Conservation (phyloP, 2,888 invertebrate genomes). For the Heliconius charithonia region DNA sequence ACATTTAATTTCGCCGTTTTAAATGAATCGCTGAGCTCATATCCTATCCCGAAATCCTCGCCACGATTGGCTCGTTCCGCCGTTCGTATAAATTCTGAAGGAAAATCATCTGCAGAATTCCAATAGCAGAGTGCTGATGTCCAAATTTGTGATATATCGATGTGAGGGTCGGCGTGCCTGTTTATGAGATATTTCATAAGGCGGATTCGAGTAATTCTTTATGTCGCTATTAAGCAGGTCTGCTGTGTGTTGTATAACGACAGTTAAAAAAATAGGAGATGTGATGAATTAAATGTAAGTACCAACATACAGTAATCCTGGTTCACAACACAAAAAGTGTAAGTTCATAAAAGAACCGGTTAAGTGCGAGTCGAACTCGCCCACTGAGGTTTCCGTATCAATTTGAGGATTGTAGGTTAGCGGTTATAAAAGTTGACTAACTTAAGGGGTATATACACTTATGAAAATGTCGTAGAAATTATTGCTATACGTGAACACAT, state of each 20-base stretch:
- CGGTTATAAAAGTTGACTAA: too few relatives aligned
- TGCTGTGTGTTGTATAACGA: too few relatives aligned
- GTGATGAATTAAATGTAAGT: background rate
- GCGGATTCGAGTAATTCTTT: slow-evolving; percentile 42
- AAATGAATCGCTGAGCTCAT: slow-evolving; percentile 72
- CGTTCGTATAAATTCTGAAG: slow-evolving; percentile 69
- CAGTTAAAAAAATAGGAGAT: background rate
- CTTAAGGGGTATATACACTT: too few relatives aligned
- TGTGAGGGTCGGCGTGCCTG: slow-evolving; percentile 66
- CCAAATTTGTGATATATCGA: slow-evolving; percentile 79
- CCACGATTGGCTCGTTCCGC: slow-evolving; percentile 60
- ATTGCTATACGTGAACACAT: too few relatives aligned
- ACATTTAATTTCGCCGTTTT: slow-evolving; percentile 74
- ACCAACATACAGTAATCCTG: background rate
- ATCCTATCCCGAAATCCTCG: slow-evolving; percentile 62
- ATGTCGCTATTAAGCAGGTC: slow-evolving; percentile 6
- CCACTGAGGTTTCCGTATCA: too few relatives aligned
- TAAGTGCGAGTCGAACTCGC: too few relatives aligned
- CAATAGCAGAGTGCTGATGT: slow-evolving; percentile 75
- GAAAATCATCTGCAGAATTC: slow-evolving; percentile 75
- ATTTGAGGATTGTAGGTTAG: too few relatives aligned
- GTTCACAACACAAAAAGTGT: background rate
- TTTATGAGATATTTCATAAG: slow-evolving; percentile 81
- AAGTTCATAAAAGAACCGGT: background rate
- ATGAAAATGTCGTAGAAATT: too few relatives aligned